These are phyloP conservation scores for Pipistrellus kuhlii DNA, from an alignment of 2,797 vertebrate genomes.

Conservation along the genomic window DNA sequence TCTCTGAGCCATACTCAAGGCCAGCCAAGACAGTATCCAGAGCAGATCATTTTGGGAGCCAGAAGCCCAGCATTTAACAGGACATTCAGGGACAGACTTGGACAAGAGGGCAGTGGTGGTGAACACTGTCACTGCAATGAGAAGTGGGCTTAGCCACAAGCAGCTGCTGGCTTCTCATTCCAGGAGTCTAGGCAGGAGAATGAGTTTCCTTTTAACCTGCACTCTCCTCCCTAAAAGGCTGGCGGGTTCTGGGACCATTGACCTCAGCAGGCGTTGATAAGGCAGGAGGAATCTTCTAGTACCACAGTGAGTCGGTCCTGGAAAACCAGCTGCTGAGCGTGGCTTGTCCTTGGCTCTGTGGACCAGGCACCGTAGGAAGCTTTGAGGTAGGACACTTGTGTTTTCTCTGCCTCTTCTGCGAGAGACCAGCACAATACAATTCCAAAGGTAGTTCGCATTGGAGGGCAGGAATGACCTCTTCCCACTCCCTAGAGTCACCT, in stretches of 20 bases:
- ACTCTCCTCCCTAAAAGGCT: not conserved
- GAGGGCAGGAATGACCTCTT: not conserved
- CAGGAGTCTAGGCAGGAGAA: not conserved
- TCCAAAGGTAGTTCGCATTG: not conserved
- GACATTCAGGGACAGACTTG: not conserved
- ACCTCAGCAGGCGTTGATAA: conserved; percentile 24
- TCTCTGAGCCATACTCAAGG: conserved; percentile 54
- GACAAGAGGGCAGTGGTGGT: conserved; percentile 14
- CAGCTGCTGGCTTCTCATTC: conserved; percentile 26
- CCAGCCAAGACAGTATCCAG: not conserved
- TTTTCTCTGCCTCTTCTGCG: conserved; percentile 21
- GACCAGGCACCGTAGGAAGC: not conserved
- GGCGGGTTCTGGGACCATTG: conserved; percentile 31
- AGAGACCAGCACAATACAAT: not conserved
- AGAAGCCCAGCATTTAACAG: conserved; percentile 27
- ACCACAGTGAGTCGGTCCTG: not conserved
- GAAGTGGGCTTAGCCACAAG: not conserved
- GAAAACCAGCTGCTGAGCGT: not conserved
- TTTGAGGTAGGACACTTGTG: conserved; percentile 41
- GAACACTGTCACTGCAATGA: not conserved
- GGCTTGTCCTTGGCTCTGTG: not conserved
- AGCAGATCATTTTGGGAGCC: conserved; percentile 26
- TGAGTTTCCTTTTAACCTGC: not conserved
- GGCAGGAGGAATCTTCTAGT: conserved; percentile 16
- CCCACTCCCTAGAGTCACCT: not conserved